These are phyloP conservation scores for Lathronympha strigana DNA, from an alignment of 2,888 invertebrate species.

Conservation along the genomic window DNA sequence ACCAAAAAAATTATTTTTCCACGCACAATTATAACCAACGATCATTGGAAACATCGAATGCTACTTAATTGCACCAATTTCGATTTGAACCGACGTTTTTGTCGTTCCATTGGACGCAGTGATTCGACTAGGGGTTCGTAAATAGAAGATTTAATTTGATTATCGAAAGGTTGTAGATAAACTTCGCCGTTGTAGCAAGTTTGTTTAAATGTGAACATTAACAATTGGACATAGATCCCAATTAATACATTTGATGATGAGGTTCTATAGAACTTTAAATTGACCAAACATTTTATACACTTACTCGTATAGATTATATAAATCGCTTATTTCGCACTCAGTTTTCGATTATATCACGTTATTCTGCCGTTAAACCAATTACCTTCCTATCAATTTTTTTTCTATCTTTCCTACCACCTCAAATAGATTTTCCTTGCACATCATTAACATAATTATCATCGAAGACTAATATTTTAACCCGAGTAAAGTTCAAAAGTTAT, in stretches of 20 bases:
- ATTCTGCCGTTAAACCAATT: too few relatives aligned
- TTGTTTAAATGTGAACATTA: conserved; percentile 22
- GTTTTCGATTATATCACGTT: too few relatives aligned
- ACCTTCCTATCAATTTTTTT: background rate
- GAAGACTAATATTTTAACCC: background rate
- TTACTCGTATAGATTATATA: too few relatives aligned
- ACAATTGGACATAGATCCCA: conserved; percentile 29
- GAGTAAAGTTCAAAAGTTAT: conserved; percentile 48
- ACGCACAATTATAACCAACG: conserved; percentile 61
- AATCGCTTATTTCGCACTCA: too few relatives aligned
- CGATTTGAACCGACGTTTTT: conserved; percentile 54
- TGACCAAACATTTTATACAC: too few relatives aligned
- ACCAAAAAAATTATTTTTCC: conserved; percentile 60
- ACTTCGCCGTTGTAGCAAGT: conserved; percentile 16
- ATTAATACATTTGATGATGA: conserved; percentile 1
- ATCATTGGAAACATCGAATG: conserved; percentile 57
- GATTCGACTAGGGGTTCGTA: conserved; percentile 43
- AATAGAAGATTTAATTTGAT: conserved; percentile 16
- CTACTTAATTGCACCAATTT: conserved; percentile 67
- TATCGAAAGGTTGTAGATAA: conserved; percentile 12
- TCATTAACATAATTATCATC: conserved; percentile 14
- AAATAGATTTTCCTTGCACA: background rate
- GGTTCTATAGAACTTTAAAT: too few relatives aligned
- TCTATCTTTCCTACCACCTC: background rate
- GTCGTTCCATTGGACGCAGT: conserved; percentile 48